Base-by-base conservation (phyloP, 2,888 invertebrate species). In the Perizoma affinitatum region DNA sequence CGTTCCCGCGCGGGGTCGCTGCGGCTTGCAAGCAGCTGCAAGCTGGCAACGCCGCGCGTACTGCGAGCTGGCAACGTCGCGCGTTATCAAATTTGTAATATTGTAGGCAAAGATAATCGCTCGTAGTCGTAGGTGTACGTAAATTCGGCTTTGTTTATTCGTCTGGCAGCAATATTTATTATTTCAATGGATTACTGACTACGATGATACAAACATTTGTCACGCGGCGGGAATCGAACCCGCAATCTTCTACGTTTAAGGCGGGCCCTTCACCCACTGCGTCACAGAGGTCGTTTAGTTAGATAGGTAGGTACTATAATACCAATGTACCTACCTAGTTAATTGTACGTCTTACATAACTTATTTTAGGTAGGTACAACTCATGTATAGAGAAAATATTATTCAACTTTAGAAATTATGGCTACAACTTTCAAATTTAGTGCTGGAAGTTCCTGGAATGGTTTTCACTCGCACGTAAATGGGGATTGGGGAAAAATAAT, bases 1-100 rank as follows among this genome's bases (percentile, higher is more conserved):
- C 75, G 77, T 73, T 75, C 82, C 72, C 82, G 84, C 76, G 85
- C 80, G 82, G 80, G 72, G 76, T 75, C 79, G 79, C 83, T 71
- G 83, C 86, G 76, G 75, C 72, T 69, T 74, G 79, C 78, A 67
- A 61, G 79, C 78, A 67, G 64, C 63, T 68, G 69, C n/a, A 10
- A 10, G 3, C 22, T 22, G 22, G 22, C 22, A 22, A 22, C 22
- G 22, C 22, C 22, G 22, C 22, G 22, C 22, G 22, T 22, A 22
- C 38, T 7, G 38, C 77, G 73, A 65, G 70, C 71, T 76, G 79
- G 79, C 79, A 79, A 79, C 79, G 75, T 68, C 75, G 77, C 77
- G 54, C 63, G 61, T 68, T 68, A 67, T 69, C 68, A 64, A 65
- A 68, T 70, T 64, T 65, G 68, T 44, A 10, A 22, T 44, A 7